Evolutionary conservation across 2,888 invertebrate genomes (phyloP).

Genomic region (Ptilodon capucinus): DNA sequence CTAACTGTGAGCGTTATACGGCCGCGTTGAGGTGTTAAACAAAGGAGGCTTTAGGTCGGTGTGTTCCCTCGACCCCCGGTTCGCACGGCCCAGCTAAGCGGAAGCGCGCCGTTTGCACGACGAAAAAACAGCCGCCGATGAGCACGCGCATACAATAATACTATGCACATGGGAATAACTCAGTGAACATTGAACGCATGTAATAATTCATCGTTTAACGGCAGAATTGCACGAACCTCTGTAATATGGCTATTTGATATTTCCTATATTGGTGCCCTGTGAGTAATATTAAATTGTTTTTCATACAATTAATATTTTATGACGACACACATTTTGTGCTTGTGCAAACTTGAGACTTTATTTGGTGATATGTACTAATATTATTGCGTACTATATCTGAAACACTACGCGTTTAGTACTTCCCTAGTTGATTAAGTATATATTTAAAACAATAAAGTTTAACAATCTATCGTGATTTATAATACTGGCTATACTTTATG

Average conservation of each 20-base stretch:
- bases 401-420: too few species aligned
- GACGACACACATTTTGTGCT: too few species aligned
- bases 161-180: conserved; percentile 48
- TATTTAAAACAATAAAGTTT: too few species aligned
- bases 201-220: background rate
- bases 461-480: too few species aligned
- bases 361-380: too few species aligned
- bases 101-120: conserved; percentile 65
- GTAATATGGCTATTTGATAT: background rate
- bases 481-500: too few species aligned
- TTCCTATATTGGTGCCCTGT: too few species aligned
- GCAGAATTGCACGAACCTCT: background rate
- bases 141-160: conserved; percentile 57
- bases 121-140: conserved; percentile 56
- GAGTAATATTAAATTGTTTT: too few species aligned
- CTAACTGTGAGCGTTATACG: conserved; percentile 31
- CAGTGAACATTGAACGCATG: conserved; percentile 6
- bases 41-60: conserved; percentile 68
- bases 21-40: conserved; percentile 62
- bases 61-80: conserved; percentile 68
- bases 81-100: conserved; percentile 71
- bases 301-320: too few species aligned
- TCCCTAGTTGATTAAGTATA: too few species aligned
- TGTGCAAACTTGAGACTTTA: too few species aligned
- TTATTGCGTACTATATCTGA: too few species aligned